A percentile compares a stretch with the other conserved stretches of the same genome.
These are phyloP conservation scores for Podarcis raffonei DNA, from an alignment of 2,113 vertebrate genomes.

Conservation along the genomic window DNA sequence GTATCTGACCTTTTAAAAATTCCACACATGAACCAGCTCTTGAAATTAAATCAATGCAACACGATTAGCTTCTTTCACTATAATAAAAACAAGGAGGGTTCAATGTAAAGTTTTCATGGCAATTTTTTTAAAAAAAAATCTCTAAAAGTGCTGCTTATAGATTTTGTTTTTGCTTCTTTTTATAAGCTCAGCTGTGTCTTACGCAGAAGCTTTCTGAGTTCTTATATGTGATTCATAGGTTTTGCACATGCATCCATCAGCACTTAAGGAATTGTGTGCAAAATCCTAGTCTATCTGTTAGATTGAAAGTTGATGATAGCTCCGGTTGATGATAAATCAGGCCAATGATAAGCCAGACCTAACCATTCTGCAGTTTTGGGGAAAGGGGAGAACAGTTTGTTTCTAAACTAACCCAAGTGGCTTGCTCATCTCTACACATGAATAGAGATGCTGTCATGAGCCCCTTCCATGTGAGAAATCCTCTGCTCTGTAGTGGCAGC, in stretches of 20 bases:
- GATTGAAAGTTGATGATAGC: not conserved
- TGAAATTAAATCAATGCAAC: not conserved
- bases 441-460: not conserved
- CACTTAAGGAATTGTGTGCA: not conserved
- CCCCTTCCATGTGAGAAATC: not conserved
- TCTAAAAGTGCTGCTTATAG: not conserved
- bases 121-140: too few relatives aligned
- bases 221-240: not conserved
- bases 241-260: not conserved
- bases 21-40: not conserved
- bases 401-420: too few relatives aligned
- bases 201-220: not conserved
- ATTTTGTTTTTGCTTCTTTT: not conserved
- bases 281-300: not conserved
- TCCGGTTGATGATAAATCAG: not conserved
- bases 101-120: not conserved
- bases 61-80: not conserved
- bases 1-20: constrained; percentile 1
- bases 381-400: too few relatives aligned
- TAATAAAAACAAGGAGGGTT: not conserved
- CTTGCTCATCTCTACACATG: not conserved
- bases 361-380: too few relatives aligned
- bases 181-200: not conserved
- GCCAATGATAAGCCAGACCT: not conserved
- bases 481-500: not conserved